A percentile compares a stretch with the other conserved stretches of the same genome.
These are phyloP conservation scores for Mustelus asterias DNA, from an alignment of 2,113 vertebrate genomes.

Conservation along the genomic window DNA sequence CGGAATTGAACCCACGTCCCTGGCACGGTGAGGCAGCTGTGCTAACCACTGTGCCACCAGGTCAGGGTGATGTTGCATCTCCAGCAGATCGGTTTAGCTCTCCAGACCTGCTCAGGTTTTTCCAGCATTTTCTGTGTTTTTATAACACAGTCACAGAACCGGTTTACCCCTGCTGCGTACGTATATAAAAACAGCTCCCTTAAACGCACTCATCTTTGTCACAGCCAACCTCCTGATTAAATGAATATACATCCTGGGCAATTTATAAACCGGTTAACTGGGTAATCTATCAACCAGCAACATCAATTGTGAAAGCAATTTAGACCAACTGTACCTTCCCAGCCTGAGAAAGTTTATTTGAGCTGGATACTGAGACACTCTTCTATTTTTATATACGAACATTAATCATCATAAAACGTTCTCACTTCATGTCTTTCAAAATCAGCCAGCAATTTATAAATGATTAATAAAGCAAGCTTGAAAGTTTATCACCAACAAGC, in stretches of 20 bases:
- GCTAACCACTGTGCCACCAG: no score
- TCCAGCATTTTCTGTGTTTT: no score
- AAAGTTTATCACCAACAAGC: neutral
- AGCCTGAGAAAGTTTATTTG: neutral
- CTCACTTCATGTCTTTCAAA: neutral
- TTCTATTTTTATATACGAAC: neutral
- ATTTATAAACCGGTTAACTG: neutral
- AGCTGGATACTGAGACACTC: neutral
- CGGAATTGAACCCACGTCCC: no score
- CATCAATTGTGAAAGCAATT: neutral
- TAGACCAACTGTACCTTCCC: neutral
- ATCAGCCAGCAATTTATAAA: neutral
- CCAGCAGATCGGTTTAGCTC: no score
- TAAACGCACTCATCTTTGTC: neutral
- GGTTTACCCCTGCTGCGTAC: neutral
- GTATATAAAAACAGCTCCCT: neutral
- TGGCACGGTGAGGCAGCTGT: no score
- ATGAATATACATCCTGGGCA: neutral
- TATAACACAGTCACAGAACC: neutral
- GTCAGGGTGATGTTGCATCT: no score
- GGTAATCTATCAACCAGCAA: neutral
- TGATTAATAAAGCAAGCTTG: neutral
- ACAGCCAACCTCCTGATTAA: neutral
- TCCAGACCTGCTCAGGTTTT: no score
- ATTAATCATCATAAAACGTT: neutral